Evolutionary conservation across 2,888 invertebrate species (phyloP).

Genomic region (Timema podura): DNA sequence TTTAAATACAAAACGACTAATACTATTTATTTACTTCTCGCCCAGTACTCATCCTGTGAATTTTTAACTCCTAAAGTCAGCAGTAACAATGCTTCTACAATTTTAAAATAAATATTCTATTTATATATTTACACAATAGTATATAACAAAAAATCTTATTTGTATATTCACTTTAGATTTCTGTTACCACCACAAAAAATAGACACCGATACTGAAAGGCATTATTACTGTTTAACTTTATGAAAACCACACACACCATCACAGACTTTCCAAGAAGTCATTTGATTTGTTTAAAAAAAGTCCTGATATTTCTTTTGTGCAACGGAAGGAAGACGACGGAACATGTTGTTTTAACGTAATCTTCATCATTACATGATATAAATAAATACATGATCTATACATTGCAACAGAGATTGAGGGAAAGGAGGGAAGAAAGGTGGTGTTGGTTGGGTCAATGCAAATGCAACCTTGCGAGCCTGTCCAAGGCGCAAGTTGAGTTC

Average conservation of each 20-base stretch:
- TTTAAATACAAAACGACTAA: constrained; percentile 20
- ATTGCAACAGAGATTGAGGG: constrained; percentile 15
- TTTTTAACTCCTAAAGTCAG: constrained; percentile 17
- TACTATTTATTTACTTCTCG: constrained; percentile 27
- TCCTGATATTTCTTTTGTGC: constrained; percentile 27
- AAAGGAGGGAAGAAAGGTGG: constrained; percentile 12
- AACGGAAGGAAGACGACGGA: constrained; percentile 30
- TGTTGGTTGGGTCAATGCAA: constrained; percentile 5
- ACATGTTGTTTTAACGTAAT: constrained; percentile 18
- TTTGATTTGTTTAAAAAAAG: constrained; percentile 14
- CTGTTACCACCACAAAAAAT: constrained; percentile 14
- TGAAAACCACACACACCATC: constrained; percentile 28
- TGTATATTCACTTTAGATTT: constrained; percentile 11
- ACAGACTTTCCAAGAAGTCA: constrained; percentile 28
- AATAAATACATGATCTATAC: constrained; percentile 25
- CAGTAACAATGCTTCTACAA: constrained; percentile 29
- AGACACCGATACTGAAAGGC: constrained; percentile 23
- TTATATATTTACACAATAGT: constrained; percentile 30
- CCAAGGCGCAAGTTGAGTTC: constrained; percentile 19
- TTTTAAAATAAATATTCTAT: constrained; percentile 29
- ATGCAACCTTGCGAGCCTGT: constrained; percentile 17
- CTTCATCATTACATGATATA: constrained; percentile 2
- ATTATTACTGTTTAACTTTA: constrained; percentile 24
- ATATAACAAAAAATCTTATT: not conserved
- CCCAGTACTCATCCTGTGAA: constrained; percentile 20